These are phyloP conservation scores for Maconellicoccus hirsutus DNA, from an alignment of 1,140 invertebrate genomes.

Conservation along the genomic window DNA sequence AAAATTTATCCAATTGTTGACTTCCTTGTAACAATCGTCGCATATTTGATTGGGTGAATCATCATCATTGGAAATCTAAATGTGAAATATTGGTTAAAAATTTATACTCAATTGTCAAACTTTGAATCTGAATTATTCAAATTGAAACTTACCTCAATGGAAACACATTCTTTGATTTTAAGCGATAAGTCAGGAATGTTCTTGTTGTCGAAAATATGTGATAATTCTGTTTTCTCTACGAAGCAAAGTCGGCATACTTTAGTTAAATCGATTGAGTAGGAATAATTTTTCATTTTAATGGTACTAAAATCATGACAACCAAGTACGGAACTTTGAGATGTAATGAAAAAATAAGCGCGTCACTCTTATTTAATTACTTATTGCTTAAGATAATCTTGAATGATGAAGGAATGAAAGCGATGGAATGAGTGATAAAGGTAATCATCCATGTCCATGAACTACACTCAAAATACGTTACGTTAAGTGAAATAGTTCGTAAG, in stretches of 20 bases:
- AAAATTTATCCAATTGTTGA: background rate
- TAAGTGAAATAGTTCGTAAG: too few relatives aligned
- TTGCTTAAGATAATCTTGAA: too few relatives aligned
- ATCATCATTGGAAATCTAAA: background rate
- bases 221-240: background rate
- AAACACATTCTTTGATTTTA: background rate
- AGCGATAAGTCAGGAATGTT: background rate
- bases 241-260: constrained; percentile 1
- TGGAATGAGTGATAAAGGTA: too few relatives aligned
- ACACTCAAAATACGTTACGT: too few relatives aligned
- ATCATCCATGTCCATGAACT: too few relatives aligned
- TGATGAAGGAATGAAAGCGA: too few relatives aligned
- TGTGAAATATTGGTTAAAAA: background rate
- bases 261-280: background rate
- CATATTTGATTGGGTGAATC: background rate
- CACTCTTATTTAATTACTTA: too few relatives aligned
- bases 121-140: background rate
- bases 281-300: background rate
- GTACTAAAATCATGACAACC: background rate
- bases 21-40: background rate
- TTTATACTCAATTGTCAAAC: too few relatives aligned
- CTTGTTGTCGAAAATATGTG: background rate
- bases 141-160: background rate
- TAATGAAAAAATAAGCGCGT: too few relatives aligned
- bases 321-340: too few relatives aligned